Evolutionary conservation across 2,113 vertebrate genomes (phyloP).

Genomic region (Tretioscincus oriximinensis): DNA sequence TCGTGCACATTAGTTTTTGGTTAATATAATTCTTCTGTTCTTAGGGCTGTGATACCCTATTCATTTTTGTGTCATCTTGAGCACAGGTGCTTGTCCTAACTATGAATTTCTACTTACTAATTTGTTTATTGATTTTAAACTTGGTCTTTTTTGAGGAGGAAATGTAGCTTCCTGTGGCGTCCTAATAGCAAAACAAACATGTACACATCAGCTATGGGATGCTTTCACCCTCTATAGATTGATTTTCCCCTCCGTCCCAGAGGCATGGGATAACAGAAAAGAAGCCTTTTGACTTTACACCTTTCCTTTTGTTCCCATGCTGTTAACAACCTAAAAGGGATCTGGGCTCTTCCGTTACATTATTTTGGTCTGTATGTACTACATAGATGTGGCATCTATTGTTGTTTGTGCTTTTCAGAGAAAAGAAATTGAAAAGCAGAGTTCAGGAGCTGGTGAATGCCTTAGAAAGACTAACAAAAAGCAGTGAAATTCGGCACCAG

Average conservation of each 20-base stretch:
- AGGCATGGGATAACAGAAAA: not conserved
- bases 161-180: not conserved
- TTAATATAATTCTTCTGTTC: not conserved
- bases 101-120: not conserved
- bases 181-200: not conserved
- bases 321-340: not conserved
- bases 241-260: not conserved
- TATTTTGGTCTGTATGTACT: not conserved
- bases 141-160: not conserved
- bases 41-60: not conserved
- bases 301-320: too few species aligned
- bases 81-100: not conserved
- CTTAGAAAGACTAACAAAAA: slow-evolving; percentile 85
- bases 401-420: slow-evolving; percentile 67
- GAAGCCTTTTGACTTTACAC: not conserved
- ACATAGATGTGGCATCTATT: not conserved
- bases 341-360: too few species aligned
- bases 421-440: slow-evolving; percentile 85
- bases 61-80: not conserved
- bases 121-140: not conserved
- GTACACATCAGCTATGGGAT: not conserved
- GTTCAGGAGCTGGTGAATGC: slow-evolving; percentile 86
- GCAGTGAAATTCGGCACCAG: slow-evolving; percentile 87
- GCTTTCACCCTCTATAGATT: not conserved
- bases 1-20: not conserved